Evolutionary conservation across 2,888 invertebrate genomes (phyloP), one percentile per base, ranked within the genome.

Genomic region (Geophilus truncorum): DNA sequence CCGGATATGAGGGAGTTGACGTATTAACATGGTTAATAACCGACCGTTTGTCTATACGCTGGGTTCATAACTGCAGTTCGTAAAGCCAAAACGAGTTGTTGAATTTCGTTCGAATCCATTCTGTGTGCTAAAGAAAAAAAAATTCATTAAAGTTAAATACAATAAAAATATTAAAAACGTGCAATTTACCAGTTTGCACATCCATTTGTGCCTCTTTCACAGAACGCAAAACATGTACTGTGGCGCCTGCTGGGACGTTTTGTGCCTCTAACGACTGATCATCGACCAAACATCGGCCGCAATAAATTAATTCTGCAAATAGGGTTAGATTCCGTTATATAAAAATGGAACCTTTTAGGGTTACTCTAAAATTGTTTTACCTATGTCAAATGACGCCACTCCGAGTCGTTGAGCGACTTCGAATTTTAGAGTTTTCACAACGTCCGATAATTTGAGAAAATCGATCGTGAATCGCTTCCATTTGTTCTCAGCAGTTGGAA

Each of bases 201-300:
- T 57, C 18, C 7, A 7, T 5, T 57, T 57, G 4, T 4, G 62
- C 4, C 7, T 21, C 5, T 5, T 57, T 21, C 12, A 57, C 5
- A 57, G 62, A 57, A 57, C 18, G 23, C 62, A 91, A 86, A 45
- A 90, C 89, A 86, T 91, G 90, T 51, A 91, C 85, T 83, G 90
- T 89, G 0, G 89, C 88, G 79, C 90, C 90, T 81, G 88, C 87
- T 83, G 88, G 88, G 0, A 90, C 83, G 4, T 92, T 93, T 87
- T 90, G 91, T 4, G 91, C 90, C 83, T 90, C 89, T 15, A 93
- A 86, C 1, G 91, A 90, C 34, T 89, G 88, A 6, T 90, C 89
- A 84, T 91, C 91, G 84, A 92, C 91, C 80, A 94, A 87, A 82
- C 92, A 89, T 84, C 91, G 90, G 2, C 94, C 94, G 87, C 92